A percentile compares a stretch with the other conserved stretches of the same genome.
phyloP scores from a whole-genome alignment of 2,888 invertebrate genomes.

The Orgyia antiqua region DNA sequence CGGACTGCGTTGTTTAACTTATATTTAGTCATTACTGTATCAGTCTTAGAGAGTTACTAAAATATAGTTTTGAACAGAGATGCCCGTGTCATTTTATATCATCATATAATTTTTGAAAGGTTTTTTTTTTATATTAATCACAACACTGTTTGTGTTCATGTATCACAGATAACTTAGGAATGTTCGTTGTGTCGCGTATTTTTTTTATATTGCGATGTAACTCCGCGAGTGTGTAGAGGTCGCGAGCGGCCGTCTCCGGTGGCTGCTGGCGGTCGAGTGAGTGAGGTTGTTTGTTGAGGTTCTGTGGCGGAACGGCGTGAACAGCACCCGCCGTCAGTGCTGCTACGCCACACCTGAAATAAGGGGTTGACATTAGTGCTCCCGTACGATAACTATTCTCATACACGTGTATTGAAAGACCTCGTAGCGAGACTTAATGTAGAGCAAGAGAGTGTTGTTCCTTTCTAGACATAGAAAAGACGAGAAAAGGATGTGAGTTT shows the following conservation, averaged over 20 bases:
- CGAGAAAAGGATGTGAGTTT: too few species aligned
- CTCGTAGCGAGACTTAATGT: too few species aligned
- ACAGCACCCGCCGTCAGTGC: constrained; percentile 15
- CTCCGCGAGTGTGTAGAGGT: too few species aligned
- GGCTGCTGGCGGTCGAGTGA: background rate
- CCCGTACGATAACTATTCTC: too few species aligned
- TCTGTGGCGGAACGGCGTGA: constrained; percentile 23
- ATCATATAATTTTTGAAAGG: constrained; percentile 26
- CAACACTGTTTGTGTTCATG: constrained; percentile 35
- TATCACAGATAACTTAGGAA: constrained; percentile 33
- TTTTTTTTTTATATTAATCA: constrained; percentile 24
- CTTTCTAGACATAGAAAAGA: too few species aligned
- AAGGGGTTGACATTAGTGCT: constrained; percentile 21
- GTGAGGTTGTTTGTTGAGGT: background rate
- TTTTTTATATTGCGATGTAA: too few species aligned
- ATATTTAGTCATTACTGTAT: constrained; percentile 72
- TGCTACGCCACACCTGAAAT: constrained; percentile 19
- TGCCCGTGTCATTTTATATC: constrained; percentile 57
- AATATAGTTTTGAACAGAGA: constrained; percentile 55
- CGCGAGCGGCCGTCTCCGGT: background rate
- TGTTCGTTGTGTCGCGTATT: constrained; percentile 10
- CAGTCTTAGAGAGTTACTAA: constrained; percentile 28
- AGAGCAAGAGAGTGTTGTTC: too few species aligned
- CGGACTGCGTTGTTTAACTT: constrained; percentile 67
- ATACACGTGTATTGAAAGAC: too few species aligned